Evolutionary conservation across 1,140 invertebrate genomes (phyloP), one percentile per base, ranked within the genome.

Genomic region (Triops longicaudatus): DNA sequence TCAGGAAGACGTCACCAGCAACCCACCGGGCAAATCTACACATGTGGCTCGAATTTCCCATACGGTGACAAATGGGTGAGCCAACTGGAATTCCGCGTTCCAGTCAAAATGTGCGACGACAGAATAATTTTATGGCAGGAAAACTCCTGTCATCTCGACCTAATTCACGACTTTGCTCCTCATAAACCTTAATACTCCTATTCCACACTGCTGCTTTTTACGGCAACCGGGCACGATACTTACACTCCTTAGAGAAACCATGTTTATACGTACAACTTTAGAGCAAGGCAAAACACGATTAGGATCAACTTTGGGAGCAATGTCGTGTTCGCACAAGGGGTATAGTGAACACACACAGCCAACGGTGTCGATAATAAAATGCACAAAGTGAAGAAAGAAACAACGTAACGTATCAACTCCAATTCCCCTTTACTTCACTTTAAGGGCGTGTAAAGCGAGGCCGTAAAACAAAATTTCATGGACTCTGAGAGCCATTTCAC

Each of bases 71-170:
- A 63, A 63, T 63, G 50, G 50, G 17, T 17, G 50, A 63, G 2
- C 50, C 50, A 63, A 63, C 50, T 63, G 50, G 50, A 63, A 63
- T 63, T 63, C 50, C 50, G 22, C 4, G 50, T 63, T 63, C 50
- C 50, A 63, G 50, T 63, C 22, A 17, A 63, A 63, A 63, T 63
- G 50, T 63, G 50, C 50, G 50, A 63, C 50, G 50, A 63, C 50
- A 63, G 50, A 63, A 63, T 63, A 63, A 63, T 63, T 63, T 63
- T 63, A 63, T 63, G 50, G 50, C 50, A 63, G 50, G 50, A 63
- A 63, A 63, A 63, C 50, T 63, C 17, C 50, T 63, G 50, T 63
- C 50, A 63, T 63, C 50, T 63, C 17, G 50, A 63, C 50, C 14
- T 63, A 63, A 63, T 63, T 63, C 50, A 63, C 50, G 50, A 63